These are phyloP conservation scores for Eulacestoma nigropectus DNA, from an alignment of 2,113 vertebrate genomes.

Conservation along the genomic window DNA sequence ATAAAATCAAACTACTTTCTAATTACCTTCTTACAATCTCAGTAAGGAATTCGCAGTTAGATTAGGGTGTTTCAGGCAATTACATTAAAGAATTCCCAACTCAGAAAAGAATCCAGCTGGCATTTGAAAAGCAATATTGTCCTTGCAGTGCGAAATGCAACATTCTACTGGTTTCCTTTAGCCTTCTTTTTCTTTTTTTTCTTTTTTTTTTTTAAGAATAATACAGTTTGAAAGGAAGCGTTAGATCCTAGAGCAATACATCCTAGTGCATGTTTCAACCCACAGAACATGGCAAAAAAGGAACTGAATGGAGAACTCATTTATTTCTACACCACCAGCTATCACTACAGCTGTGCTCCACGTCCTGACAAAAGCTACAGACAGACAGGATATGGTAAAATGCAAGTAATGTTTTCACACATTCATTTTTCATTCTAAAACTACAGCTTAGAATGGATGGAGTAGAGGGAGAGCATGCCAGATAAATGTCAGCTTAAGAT, in stretches of 20 bases:
- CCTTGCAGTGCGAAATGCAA: not conserved
- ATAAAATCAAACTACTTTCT: conserved; percentile 11
- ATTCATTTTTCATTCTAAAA: not conserved
- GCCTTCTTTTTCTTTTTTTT: not conserved
- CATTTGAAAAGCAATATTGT: not conserved
- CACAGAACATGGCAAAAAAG: not conserved
- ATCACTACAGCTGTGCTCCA: not conserved
- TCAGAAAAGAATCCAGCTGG: not conserved
- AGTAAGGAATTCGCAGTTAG: not conserved
- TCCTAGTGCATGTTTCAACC: not conserved
- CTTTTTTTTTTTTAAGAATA: not conserved
- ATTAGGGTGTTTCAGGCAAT: conserved; percentile 3
- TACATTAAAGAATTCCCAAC: not conserved
- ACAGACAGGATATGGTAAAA: not conserved
- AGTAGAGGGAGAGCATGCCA: not conserved
- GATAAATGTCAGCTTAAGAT: not conserved
- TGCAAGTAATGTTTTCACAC: not conserved
- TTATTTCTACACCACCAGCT: not conserved
- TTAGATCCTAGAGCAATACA: not conserved
- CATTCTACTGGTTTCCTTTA: not conserved
- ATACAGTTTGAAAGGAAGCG: not conserved
- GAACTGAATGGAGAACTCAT: not conserved
- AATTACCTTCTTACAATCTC: not conserved
- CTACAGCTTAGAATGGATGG: not conserved
- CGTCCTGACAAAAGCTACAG: not conserved